Evolutionary conservation across 2,888 invertebrate species (phyloP), one percentile per base, ranked within the genome.

Genomic region (Lithophane leautieri): DNA sequence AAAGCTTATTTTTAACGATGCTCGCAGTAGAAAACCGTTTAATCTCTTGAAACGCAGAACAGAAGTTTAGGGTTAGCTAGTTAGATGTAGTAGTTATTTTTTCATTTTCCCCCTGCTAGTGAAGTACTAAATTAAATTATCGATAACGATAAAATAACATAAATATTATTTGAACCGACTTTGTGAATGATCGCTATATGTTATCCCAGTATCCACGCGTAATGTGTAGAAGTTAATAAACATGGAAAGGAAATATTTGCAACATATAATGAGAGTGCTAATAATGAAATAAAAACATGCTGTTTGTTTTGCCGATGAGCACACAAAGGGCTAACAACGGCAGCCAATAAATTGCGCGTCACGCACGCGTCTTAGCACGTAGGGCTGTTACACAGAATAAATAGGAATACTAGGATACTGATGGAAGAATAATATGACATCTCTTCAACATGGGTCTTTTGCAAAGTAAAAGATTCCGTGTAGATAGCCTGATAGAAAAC

Each of bases 261-360:
- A 79, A 79, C 82, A 67, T 80, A 69, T 78, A 78, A 74, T 79
- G 78, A 74, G 77, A 73, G 68, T 72, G 61, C 74, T 83, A 80
- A 90, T 91, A 92, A 93, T 92, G 88, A 92, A 94, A 92, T 92
- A 89, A 91, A 92, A 93, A 92, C 91, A 89, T 87, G n/a, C 61
- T 92, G 91, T 93, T 91, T 91, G 90, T 87, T 85, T 86, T 88
- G 86, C 85, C 88, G 86, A 85, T 86, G 87, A 85, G 86, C 87
- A 84, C 81, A 89, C 88, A 88, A 87, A 87, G 86, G 84, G 86
- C 85, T 86, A 81, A 84, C 84, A 78, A 81, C 81, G 68, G 86
- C 70, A 70, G 78, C 81, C 82, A 84, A 87, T 87, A 86, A 87
- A 87, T 87, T 84, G 78, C 86, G 78, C 76, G 85, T 87, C 86